Evolutionary conservation across 2,888 invertebrate genomes (phyloP), one percentile per base, ranked within the genome.

Genomic region (Sepioteuthis lessoniana): DNA sequence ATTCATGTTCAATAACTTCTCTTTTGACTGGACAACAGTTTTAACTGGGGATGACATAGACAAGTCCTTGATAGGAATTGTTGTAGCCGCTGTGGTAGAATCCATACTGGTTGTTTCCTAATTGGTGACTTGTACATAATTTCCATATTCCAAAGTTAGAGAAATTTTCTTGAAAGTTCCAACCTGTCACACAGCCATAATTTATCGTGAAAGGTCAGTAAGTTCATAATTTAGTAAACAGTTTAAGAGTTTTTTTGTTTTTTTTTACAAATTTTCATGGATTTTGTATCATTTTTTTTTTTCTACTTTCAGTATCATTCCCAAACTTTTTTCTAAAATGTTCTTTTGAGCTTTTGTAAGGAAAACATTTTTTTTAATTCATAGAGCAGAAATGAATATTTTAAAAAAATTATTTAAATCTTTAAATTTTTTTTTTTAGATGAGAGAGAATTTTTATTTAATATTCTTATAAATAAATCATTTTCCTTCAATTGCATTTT

Each of bases 1-100:
- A 92, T 31, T 92, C 92, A 46, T 92, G 92, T 92, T 92, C 76
- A 76, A 76, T 21, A 47, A 19, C 28, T 92, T 92, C 47, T 92
- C 46, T 47, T 92, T 92, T 8, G 42, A 35, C 35, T 92, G 92
- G 31, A 92, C 92, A 92, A 47, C n/a, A 47, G 19, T 92, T 92
- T 92, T 92, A n/a, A n/a, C 42, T n/a, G 92, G 46, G 7, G 92
- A 92, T 42, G 92, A n/a, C n/a, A 76, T n/a, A n/a, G 76, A 76
- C 35, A 76, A 76, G 19, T 76, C 76, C 76, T 76, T 76, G 76
- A 76, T n/a, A 76, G 13, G n/a, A 35, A 76, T n/a, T n/a, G 76
- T 76, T 35, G 76, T 76, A 76, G 76, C 76, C n/a, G 76, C 13
- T 4, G 76, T 92, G 31, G 92, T 42, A 92, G 46, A 92, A 46